Base-by-base conservation (phyloP, 2,888 invertebrate species). In the Sthenelais limicola region DNA sequence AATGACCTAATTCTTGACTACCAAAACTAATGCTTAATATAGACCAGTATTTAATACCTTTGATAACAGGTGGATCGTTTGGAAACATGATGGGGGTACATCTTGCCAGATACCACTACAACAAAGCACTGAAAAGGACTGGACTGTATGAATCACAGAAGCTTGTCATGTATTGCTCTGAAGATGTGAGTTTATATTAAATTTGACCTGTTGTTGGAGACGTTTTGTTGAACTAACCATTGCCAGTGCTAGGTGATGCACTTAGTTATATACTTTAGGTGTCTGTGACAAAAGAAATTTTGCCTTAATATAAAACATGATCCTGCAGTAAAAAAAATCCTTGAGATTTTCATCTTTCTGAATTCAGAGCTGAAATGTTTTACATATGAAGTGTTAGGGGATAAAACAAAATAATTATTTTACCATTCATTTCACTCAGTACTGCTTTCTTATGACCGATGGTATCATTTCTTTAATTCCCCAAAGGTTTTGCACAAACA, bases 21-120 rank as follows among this genome's bases (percentile, higher is more conserved):
- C n/a, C n/a, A n/a, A n/a, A n/a, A n/a, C n/a, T n/a, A n/a, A n/a
- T n/a, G n/a, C n/a, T n/a, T n/a, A n/a, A n/a, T n/a, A n/a, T n/a
- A n/a, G n/a, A n/a, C n/a, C n/a, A n/a, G n/a, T n/a, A n/a, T n/a
- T n/a, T n/a, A n/a, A n/a, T n/a, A n/a, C n/a, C 43, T n/a, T 5
- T 56, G n/a, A 32, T 75, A 74, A 0, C 68, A 82, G 83, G 96
- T 47, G 96, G 96, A 0, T 95, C 95, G 0, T 92, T 95, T 82
- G 92, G 95, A 4, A 96, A 96, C 85, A 95, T 95, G 68, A 95
- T 95, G 82, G 95, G 94, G 21, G 94, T 96, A 73, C 94, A 94
- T 83, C 91, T 94, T 81, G 95, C 96, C 1, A 90, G 96, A 71
- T 92, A 91, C 84, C 89, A 91, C 84, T 91, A 90, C 80, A 90